These are phyloP conservation scores for Australoheros facetus DNA, from an alignment of 2,797 vertebrate species.

Conservation along the genomic window DNA sequence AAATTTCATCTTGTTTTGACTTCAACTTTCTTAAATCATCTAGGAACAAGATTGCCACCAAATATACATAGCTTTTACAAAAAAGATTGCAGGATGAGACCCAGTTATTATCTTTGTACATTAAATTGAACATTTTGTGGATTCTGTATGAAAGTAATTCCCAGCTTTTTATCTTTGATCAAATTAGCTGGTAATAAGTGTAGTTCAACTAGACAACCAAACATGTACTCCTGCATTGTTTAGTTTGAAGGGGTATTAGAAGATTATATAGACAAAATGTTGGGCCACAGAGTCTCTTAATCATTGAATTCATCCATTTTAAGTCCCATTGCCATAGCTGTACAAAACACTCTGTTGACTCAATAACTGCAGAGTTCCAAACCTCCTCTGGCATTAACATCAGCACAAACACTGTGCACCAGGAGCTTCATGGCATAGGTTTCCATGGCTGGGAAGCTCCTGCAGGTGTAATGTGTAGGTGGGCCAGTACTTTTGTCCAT, in stretches of 20 bases:
- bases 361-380: neutral
- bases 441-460: neutral
- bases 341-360: neutral
- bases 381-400: neutral
- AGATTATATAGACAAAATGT: neutral
- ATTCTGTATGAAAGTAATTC: neutral
- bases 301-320: neutral
- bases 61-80: neutral
- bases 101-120: neutral
- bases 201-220: neutral
- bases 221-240: neutral
- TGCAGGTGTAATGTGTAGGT: neutral
- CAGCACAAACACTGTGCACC: neutral
- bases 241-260: neutral
- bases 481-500: neutral
- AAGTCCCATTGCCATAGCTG: no score
- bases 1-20: neutral
- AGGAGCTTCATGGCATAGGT: neutral
- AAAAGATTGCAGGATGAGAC: neutral
- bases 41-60: neutral
- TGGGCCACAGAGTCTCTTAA: neutral
- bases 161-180: neutral
- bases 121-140: neutral
- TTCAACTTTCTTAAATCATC: neutral
- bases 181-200: neutral